These are phyloP conservation scores for Harpagifer antarcticus DNA, from an alignment of 2,797 vertebrate species.

Conservation along the genomic window DNA sequence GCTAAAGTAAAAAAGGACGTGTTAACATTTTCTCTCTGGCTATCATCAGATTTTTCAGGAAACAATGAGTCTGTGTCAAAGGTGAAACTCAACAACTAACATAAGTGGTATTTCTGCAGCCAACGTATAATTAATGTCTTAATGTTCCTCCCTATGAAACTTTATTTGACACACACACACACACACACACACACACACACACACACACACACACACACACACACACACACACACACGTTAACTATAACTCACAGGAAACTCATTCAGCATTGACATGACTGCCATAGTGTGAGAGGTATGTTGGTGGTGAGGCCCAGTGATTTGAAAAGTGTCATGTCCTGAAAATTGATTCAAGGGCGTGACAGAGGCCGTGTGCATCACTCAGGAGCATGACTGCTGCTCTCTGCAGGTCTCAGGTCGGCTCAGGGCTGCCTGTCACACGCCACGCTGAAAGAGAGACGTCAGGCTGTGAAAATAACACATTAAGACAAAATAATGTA, in stretches of 20 bases:
- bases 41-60: slow-evolving; percentile 12
- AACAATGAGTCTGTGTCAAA: slow-evolving; percentile 5
- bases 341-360: slow-evolving; percentile 58
- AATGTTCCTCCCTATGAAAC: neutral
- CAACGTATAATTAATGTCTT: neutral
- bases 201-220: neutral
- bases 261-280: neutral
- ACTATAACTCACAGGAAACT: neutral
- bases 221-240: no score
- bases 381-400: slow-evolving; percentile 34
- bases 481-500: slow-evolving; percentile 31
- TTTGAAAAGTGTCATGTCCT: slow-evolving; percentile 44
- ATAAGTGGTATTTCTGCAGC: neutral
- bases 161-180: neutral
- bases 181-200: no score
- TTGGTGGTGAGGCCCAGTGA: slow-evolving; percentile 18
- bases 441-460: slow-evolving; percentile 40
- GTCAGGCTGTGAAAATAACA: slow-evolving; percentile 49
- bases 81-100: neutral
- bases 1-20: slow-evolving; percentile 11
- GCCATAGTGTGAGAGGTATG: slow-evolving; percentile 6
- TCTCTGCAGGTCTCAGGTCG: slow-evolving; percentile 50
- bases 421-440: slow-evolving; percentile 48
- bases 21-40: neutral
- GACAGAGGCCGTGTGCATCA: slow-evolving; percentile 37